Conservation (phyloP, 2,113 vertebrate genomes). For the Amazona vittata region DNA sequence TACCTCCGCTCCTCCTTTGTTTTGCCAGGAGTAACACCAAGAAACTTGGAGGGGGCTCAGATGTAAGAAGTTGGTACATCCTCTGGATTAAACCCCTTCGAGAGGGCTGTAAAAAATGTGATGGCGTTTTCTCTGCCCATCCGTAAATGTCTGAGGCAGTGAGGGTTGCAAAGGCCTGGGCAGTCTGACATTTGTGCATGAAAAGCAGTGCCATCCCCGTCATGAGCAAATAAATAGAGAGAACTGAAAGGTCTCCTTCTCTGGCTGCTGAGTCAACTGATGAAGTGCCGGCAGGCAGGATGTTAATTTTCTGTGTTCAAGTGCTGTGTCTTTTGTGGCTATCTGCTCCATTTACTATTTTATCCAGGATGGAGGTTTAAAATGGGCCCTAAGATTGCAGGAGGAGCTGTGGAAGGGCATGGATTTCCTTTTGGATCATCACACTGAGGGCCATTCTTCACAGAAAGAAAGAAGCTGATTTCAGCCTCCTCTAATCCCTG, state of each 20-base stretch:
- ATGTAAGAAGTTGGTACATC: neutral
- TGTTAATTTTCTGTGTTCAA: neutral
- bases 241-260: neutral
- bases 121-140: neutral
- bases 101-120: neutral
- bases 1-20: neutral
- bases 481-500: neutral
- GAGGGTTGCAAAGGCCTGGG: neutral
- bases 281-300: neutral
- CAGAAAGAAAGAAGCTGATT: neutral
- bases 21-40: neutral
- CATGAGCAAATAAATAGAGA: neutral
- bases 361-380: neutral
- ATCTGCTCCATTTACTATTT: neutral
- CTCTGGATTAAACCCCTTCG: neutral
- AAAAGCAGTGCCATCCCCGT: rapidly evolving
- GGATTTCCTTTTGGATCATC: neutral
- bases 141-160: neutral
- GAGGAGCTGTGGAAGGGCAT: neutral
- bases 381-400: neutral
- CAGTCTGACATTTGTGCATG: neutral
- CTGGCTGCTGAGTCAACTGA: neutral
- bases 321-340: neutral
- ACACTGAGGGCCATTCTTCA: neutral
- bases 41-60: neutral